These are phyloP conservation scores for Hirtodrosophila confusa DNA, from an alignment of 2,888 invertebrate species.

Conservation along the genomic window DNA sequence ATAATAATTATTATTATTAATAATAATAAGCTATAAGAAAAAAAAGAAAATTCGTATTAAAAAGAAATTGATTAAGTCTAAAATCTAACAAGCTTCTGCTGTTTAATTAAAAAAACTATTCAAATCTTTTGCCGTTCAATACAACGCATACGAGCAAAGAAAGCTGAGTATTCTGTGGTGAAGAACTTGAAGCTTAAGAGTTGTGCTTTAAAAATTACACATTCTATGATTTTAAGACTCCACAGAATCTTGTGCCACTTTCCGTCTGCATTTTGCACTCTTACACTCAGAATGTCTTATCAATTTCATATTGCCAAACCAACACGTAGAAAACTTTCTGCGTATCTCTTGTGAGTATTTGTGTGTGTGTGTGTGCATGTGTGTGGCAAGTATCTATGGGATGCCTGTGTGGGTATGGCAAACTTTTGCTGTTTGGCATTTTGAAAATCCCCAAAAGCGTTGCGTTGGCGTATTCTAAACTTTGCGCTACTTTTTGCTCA, in stretches of 20 bases:
- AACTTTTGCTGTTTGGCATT: constrained; percentile 71
- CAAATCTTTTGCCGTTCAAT: no score
- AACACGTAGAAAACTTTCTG: constrained; percentile 67
- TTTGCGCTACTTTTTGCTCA: constrained; percentile 70
- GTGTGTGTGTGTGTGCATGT: constrained; percentile 1
- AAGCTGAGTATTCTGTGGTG: neutral
- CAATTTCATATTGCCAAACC: constrained; percentile 71
- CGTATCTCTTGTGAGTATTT: constrained; percentile 47
- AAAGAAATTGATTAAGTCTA: no score
- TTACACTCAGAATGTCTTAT: constrained; percentile 52
- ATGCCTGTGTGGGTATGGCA: constrained; percentile 26
- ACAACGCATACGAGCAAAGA: no score
- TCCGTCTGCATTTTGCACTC: constrained; percentile 17
- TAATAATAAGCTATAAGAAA: no score
- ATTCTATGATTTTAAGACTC: constrained; percentile 6
- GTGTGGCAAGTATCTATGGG: constrained; percentile 27
- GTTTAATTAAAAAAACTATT: no score
- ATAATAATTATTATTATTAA: no score
- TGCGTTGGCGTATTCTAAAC: constrained; percentile 74
- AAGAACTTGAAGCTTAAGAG: neutral
- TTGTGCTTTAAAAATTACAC: constrained; percentile 1
- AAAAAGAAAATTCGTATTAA: no score
- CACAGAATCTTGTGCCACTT: constrained; percentile 23
- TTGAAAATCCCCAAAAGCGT: constrained; percentile 71
- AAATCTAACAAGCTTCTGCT: no score